Base-by-base conservation (phyloP, 2,797 vertebrate species). In the Danio aesculapii region DNA sequence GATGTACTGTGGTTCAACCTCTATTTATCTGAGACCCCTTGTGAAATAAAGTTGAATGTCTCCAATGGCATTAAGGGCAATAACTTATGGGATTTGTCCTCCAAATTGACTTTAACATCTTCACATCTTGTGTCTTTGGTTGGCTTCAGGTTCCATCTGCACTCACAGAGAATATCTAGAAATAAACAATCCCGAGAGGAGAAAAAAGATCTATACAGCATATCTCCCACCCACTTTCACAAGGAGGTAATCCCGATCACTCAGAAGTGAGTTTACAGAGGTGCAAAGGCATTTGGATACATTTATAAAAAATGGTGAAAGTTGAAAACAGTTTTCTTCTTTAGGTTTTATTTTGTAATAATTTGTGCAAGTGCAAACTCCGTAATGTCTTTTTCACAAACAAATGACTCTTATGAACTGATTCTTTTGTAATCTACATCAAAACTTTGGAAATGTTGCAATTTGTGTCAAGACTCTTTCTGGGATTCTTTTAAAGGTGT, bases 81-180 rank as follows among this genome's bases (percentile, higher is more conserved):
- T 74, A 50, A 61, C 44, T 61, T 30, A 49, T 74, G 19, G 55
- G 43, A 30, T 49, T 74, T 12, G 17, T 59, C 57, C 43, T 74
- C 50, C 57, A 74, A 74, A 61, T 61, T 59, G 43, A 61, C 13
- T 46, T 74, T 10, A 74, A n/a, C 21, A 63, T 77, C 52, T 57
- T 67, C 50, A 67, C 6, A 30, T 66, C 75, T 49, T 69, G 66
- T n/a, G 8, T 50, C 21, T 14, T 59, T 70, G 66, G 47, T 79
- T n/a, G 62, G 41, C 41, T 67, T 64, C 62, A 53, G 17, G 43
- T 77, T 30, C 50, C 13, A 55, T 78, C 52, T 50, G 53, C 49
- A 76, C 47, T 76, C 30, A 6, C 61, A 75, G 13, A 75, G 19
- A 50, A 43, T 62, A 61, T 44, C 21, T 62, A 75, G 46, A 75